Evolutionary conservation across 2,797 vertebrate species (phyloP), one percentile per base, ranked within the genome.

Genomic region (Sternarchorhynchus goeldii): DNA sequence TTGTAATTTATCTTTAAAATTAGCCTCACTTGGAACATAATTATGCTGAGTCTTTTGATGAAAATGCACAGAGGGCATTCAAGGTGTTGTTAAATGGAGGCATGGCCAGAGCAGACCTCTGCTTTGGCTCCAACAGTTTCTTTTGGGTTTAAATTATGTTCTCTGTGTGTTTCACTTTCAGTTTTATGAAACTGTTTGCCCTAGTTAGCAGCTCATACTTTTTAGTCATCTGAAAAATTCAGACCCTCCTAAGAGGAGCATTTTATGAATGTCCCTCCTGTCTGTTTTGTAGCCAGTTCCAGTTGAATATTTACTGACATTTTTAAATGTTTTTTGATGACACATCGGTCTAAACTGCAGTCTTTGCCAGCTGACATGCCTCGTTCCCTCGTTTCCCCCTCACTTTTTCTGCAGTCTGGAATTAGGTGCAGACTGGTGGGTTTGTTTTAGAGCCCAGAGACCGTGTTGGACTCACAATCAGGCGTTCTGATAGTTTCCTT

Each of bases 1-100:
- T 25, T 69, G 31, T 57, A 56, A 71, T 71, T 71, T 57, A 16
- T 53, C 53, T 71, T 53, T 57, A 71, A 56, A 71, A 71, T 56
- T 36, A 55, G 8, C 53, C 17, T 71, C 14, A 21, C 34, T 71
- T 57, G 7, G 21, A 68, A 16, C 3, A 29, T 16, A 3, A 18
- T 17, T 68, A 6, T 60, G 21, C 21, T 12, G 10, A 60, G 58
- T 21, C 21, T 60, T 58, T 18, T 10, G 18, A n/a, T 29, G 25
- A 21, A 60, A 60, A 25, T 34, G 29, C 8, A 18, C 14, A 31
- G 8, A 55, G 18, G 25, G 67, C 55, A 3, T 29, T 7, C 2
- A 16, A 20, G 66, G 10, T 6, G 65, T 50, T 50, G 21, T 69
- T 17, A 25, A 31, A 53, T 18, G 16, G 50, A 29, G 68, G 29